Percentiles rank a stretch among this genome's conserved stretches.
Evolutionary conservation across 2,797 vertebrate genomes (phyloP).

Genomic region (Darevskia mixta): DNA sequence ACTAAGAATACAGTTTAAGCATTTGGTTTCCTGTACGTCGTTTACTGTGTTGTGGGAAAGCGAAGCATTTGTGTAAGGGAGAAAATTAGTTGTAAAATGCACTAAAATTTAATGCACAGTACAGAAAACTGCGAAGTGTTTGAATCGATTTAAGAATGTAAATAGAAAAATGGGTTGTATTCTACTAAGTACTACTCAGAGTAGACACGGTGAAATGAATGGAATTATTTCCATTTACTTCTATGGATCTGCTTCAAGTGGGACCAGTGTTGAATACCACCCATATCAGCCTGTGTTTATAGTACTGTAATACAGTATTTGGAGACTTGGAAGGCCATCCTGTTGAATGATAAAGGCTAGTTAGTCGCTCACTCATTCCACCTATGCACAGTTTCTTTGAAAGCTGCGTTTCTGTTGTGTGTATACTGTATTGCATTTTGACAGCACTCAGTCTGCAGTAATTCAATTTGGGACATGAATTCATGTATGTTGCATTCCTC

Average conservation of each 20-base stretch:
- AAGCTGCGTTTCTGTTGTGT: background rate
- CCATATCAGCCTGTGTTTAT: background rate
- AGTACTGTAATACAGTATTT: background rate
- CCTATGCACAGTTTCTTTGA: background rate
- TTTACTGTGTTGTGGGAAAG: background rate
- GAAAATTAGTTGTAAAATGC: background rate
- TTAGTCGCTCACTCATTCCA: background rate
- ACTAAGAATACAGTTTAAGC: background rate
- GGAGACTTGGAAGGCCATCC: background rate
- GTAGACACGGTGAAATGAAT: no score
- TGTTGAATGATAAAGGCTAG: background rate
- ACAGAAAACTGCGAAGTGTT: background rate
- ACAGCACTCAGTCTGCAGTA: background rate
- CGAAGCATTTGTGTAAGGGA: slow-evolving; percentile 10
- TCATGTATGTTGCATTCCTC: background rate
- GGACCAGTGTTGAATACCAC: no score
- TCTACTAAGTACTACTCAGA: no score
- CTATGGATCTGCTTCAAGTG: no score
- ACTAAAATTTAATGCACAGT: background rate
- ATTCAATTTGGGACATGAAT: background rate
- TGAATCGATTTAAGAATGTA: background rate
- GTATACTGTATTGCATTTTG: slow-evolving; percentile 15
- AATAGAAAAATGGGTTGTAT: background rate
- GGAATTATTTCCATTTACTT: no score
- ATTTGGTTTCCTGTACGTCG: background rate